Conservation (phyloP, 2,797 vertebrate genomes). For the Aldrovandia affinis region DNA sequence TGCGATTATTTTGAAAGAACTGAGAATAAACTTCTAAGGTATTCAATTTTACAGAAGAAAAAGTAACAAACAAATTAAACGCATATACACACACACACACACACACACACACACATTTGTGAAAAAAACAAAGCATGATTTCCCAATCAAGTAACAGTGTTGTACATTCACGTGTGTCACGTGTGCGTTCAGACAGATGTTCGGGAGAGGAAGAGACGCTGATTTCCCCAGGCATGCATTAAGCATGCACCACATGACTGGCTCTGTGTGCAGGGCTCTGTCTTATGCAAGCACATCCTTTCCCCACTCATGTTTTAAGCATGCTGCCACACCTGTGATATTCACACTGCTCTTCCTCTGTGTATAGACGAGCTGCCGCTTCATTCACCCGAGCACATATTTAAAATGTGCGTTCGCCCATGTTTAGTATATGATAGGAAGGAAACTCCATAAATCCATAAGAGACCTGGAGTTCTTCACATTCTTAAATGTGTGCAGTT, state of each 20-base stretch:
- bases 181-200: neutral
- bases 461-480: neutral
- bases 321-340: conserved; percentile 43
- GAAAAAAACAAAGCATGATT: neutral
- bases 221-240: neutral
- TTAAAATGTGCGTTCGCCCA: conserved; percentile 44
- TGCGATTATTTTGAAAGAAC: too few species aligned
- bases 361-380: conserved; percentile 23
- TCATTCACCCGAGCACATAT: conserved; percentile 36
- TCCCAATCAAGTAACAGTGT: neutral
- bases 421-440: conserved; percentile 42
- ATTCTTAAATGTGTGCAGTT: too few species aligned
- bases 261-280: neutral
- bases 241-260: neutral
- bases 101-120: too few species aligned
- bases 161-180: neutral
- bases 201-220: neutral
- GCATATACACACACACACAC: too few species aligned
- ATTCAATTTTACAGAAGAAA: too few species aligned
- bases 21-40: too few species aligned
- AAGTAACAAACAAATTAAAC: too few species aligned
- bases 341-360: conserved; percentile 38
- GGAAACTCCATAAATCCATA: conserved; percentile 35
- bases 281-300: conserved; percentile 11
- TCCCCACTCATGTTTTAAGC: conserved; percentile 40